Conservation (phyloP, 2,113 vertebrate species). For the Pachypanchax playfairii region DNA sequence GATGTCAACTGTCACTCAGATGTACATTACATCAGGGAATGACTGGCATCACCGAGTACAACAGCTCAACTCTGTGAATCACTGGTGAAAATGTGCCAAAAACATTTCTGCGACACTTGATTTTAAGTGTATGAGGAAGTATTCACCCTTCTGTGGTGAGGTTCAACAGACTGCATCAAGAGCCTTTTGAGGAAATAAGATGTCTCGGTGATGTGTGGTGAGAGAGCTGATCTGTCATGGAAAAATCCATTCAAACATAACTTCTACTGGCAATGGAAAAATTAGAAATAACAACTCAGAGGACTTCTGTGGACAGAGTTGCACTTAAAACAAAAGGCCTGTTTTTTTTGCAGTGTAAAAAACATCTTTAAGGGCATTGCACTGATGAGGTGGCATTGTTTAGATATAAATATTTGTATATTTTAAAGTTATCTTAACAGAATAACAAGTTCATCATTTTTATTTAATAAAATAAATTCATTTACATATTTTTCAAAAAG, state of each 20-base stretch:
- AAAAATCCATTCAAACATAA: not conserved
- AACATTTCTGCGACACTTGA: constrained; percentile 10
- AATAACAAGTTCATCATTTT: too few relatives aligned
- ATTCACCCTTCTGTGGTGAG: not conserved
- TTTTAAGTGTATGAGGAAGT: constrained; percentile 37
- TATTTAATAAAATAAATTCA: too few relatives aligned
- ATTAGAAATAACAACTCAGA: not conserved
- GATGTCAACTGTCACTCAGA: not conserved
- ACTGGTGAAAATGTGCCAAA: not conserved
- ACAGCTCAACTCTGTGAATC: too few relatives aligned
- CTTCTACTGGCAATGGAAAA: not conserved
- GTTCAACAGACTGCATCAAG: not conserved
- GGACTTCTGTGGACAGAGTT: not conserved
- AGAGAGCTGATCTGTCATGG: not conserved
- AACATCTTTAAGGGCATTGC: too few relatives aligned
- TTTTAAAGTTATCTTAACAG: too few relatives aligned
- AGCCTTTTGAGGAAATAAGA: constrained; percentile 10
- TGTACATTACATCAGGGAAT: constrained; percentile 11
- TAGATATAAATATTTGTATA: too few relatives aligned
- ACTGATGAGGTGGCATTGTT: too few relatives aligned
- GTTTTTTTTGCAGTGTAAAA: too few relatives aligned
- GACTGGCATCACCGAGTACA: too few relatives aligned
- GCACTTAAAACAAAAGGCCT: too few relatives aligned
- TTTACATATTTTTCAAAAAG: too few relatives aligned
- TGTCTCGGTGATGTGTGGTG: not conserved